These are phyloP conservation scores for Nycticryphes semicollaris DNA, from an alignment of 2,113 vertebrate species.

Conservation along the genomic window DNA sequence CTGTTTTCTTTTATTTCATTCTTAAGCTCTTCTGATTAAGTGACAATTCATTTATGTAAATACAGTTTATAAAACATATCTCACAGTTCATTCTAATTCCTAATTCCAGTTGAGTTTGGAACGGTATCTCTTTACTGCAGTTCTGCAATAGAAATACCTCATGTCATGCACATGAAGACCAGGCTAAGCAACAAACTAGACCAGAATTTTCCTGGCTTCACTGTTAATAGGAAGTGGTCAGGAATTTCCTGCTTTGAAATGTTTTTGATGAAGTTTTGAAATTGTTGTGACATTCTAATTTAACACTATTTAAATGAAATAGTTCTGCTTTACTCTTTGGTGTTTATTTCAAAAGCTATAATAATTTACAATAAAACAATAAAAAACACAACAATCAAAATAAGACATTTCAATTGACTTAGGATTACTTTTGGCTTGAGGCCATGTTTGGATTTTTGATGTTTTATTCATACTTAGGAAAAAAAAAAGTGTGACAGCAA, in stretches of 20 bases:
- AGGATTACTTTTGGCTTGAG: background rate
- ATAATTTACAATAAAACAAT: background rate
- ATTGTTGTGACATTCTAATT: background rate
- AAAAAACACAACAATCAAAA: background rate
- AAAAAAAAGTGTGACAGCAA: background rate
- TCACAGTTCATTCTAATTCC: background rate
- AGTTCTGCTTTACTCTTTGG: background rate
- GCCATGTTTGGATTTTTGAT: background rate
- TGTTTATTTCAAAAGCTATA: background rate
- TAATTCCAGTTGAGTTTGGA: background rate
- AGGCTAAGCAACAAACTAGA: background rate
- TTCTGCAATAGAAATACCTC: background rate
- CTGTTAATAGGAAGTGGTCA: background rate
- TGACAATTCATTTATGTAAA: background rate
- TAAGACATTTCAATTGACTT: background rate
- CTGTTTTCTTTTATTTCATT: background rate
- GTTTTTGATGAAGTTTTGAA: background rate
- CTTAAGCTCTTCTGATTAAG: background rate
- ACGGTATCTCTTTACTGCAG: background rate
- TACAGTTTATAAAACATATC: background rate
- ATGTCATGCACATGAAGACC: background rate
- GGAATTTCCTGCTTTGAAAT: conserved; percentile 29
- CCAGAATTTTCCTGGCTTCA: conserved; percentile 28
- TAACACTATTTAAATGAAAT: background rate
- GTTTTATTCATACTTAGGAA: background rate